A percentile compares a stretch with the other conserved stretches of the same genome.
Conservation (phyloP, 2,888 invertebrate species). For the Mimas tiliae region DNA sequence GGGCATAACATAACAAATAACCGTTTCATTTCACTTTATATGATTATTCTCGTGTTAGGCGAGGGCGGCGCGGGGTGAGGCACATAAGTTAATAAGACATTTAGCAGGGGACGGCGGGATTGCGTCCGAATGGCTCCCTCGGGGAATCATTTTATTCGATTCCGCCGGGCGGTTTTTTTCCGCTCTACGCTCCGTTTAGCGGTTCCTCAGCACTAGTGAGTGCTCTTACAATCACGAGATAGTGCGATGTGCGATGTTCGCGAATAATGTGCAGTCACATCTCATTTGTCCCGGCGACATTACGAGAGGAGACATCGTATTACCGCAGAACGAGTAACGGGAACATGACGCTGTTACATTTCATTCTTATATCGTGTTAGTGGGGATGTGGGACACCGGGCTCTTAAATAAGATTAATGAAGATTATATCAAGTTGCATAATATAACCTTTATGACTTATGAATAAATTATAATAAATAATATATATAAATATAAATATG, state of each 20-base stretch:
- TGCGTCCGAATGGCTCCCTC: slow-evolving; percentile 88
- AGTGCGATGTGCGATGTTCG: slow-evolving; percentile 55
- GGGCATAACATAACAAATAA: slow-evolving; percentile 83
- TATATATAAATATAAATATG: too few relatives aligned
- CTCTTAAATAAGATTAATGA: background rate
- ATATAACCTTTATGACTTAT: too few relatives aligned
- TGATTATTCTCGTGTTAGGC: slow-evolving; percentile 81
- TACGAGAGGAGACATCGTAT: slow-evolving; percentile 60
- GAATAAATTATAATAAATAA: background rate
- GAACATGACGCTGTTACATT: slow-evolving; percentile 48
- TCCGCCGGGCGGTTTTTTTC: slow-evolving; percentile 84
- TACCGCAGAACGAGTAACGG: slow-evolving; percentile 55
- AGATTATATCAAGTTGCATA: background rate
- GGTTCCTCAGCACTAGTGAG: slow-evolving; percentile 63
- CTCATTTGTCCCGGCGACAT: slow-evolving; percentile 59
- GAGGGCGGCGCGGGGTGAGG: slow-evolving; percentile 58
- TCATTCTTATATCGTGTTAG: slow-evolving; percentile 48
- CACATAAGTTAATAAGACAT: slow-evolving; percentile 85
- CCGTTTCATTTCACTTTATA: slow-evolving; percentile 85
- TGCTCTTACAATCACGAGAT: slow-evolving; percentile 67
- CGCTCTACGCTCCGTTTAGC: slow-evolving; percentile 83
- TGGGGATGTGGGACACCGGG: slow-evolving; percentile 53
- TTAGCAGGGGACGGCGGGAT: slow-evolving; percentile 84
- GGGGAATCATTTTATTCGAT: slow-evolving; percentile 91
- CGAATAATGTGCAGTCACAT: slow-evolving; percentile 55